Conservation (phyloP, 1,140 invertebrate genomes). For the Triops longicaudatus region DNA sequence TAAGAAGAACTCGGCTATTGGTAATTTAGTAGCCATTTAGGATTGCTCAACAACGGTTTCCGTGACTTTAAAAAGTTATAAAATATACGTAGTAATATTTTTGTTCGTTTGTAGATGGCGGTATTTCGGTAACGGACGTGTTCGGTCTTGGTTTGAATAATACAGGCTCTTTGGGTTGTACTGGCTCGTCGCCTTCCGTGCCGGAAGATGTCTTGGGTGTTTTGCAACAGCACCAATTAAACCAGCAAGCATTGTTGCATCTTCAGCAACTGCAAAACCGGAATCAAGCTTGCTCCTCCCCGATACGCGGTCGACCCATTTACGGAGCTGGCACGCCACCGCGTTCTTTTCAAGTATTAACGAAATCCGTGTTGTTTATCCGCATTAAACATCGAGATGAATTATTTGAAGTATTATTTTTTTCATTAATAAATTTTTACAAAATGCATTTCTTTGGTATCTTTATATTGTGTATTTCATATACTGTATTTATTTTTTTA, state of each 20-base stretch:
- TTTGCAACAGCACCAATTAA: constrained; percentile 26
- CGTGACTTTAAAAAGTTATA: too few relatives aligned
- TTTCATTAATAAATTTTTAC: too few relatives aligned
- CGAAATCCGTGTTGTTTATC: too few relatives aligned
- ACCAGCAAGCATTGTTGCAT: constrained; percentile 27
- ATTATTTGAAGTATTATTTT: too few relatives aligned
- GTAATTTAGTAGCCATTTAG: background rate
- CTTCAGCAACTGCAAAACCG: constrained; percentile 16
- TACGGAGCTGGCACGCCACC: background rate
- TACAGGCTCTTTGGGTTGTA: constrained; percentile 41
- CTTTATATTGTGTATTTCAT: too few relatives aligned
- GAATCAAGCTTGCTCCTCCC: constrained; percentile 34
- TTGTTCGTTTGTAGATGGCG: constrained; percentile 28
- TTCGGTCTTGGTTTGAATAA: constrained; percentile 46
- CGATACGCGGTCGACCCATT: background rate
- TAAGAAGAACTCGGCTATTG: constrained; percentile 25
- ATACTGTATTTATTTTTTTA: too few relatives aligned
- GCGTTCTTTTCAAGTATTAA: background rate
- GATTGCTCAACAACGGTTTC: too few relatives aligned
- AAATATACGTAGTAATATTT: too few relatives aligned
- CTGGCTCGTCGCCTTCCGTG: constrained; percentile 23
- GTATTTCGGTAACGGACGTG: constrained; percentile 45
- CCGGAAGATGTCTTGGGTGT: constrained; percentile 27
- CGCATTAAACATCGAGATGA: too few relatives aligned
- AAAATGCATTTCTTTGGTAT: too few relatives aligned